phyloP scores from a whole-genome alignment of 2,797 vertebrate genomes.

The Nyctibius grandis region DNA sequence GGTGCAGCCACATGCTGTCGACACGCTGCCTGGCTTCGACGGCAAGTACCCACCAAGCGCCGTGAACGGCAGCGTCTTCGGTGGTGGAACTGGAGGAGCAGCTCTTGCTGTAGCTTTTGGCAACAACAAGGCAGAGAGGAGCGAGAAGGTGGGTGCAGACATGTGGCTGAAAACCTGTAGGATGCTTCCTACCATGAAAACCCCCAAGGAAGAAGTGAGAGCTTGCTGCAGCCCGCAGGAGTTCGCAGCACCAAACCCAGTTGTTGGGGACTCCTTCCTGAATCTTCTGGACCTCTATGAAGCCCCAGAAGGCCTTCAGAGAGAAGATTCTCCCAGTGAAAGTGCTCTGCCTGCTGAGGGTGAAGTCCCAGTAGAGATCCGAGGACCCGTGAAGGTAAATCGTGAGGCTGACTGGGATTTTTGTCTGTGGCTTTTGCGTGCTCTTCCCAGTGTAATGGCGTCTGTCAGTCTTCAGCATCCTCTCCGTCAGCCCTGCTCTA shows the following conservation, averaged over 20 bases:
- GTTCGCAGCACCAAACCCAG: rapidly evolving
- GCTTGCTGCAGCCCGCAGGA: not conserved
- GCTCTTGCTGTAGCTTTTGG: not conserved
- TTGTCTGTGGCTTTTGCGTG: rapidly evolving
- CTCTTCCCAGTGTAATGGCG: rapidly evolving
- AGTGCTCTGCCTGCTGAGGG: not conserved
- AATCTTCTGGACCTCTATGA: not conserved
- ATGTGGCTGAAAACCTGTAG: not conserved
- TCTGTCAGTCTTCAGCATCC: not conserved
- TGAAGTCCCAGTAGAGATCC: not conserved
- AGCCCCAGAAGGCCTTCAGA: not conserved
- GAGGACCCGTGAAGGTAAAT: slow-evolving; percentile 47
- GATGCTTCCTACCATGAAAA: not conserved
- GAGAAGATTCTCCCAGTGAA: not conserved
- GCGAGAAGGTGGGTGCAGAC: not conserved
- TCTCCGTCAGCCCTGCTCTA: not conserved
- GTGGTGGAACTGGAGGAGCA: slow-evolving; percentile 47
- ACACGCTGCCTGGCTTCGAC: not conserved
- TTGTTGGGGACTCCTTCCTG: not conserved
- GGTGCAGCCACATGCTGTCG: not conserved
- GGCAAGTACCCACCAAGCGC: not conserved
- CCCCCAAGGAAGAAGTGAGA: not conserved
- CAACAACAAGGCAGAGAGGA: not conserved
- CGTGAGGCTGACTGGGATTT: not conserved
- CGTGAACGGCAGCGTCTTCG: slow-evolving; percentile 7